Conservation (phyloP, 2,797 vertebrate species). For the Atherinosoma microstoma region DNA sequence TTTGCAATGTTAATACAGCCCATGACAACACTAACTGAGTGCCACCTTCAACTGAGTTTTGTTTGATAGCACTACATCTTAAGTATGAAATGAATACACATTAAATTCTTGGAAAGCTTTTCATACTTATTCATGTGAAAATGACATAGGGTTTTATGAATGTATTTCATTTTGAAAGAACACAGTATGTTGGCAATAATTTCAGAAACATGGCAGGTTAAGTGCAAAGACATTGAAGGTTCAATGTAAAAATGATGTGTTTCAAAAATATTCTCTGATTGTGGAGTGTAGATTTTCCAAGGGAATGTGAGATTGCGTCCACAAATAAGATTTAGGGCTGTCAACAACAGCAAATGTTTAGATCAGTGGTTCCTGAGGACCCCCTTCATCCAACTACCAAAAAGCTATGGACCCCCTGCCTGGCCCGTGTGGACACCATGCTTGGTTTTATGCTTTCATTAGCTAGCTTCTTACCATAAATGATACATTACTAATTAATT, state of each 20-base stretch:
- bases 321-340: slow-evolving; percentile 72
- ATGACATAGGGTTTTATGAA: slow-evolving; percentile 59
- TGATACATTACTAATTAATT: too few relatives aligned
- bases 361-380: too few relatives aligned
- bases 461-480: too few relatives aligned
- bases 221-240: slow-evolving; percentile 51
- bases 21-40: slow-evolving; percentile 26
- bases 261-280: slow-evolving; percentile 50
- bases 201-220: slow-evolving; percentile 50
- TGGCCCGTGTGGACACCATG: too few relatives aligned
- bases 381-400: too few relatives aligned
- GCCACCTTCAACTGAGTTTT: slow-evolving; percentile 35
- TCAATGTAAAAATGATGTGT: slow-evolving; percentile 64
- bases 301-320: slow-evolving; percentile 64
- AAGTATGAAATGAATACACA: slow-evolving; percentile 49
- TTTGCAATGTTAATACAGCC: slow-evolving; percentile 30
- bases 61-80: slow-evolving; percentile 41
- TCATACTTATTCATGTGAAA: slow-evolving; percentile 46
- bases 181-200: slow-evolving; percentile 56
- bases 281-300: slow-evolving; percentile 52
- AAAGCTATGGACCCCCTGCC: too few relatives aligned
- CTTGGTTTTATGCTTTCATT: too few relatives aligned
- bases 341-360: slow-evolving; percentile 67
- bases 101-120: slow-evolving; percentile 51
- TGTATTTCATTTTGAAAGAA: slow-evolving; percentile 68